A percentile compares a stretch with the other conserved stretches of the same genome.
Evolutionary conservation across 92 coral and sea anemone genomes (phyloP).

Genomic region (Blastomussa wellsi): DNA sequence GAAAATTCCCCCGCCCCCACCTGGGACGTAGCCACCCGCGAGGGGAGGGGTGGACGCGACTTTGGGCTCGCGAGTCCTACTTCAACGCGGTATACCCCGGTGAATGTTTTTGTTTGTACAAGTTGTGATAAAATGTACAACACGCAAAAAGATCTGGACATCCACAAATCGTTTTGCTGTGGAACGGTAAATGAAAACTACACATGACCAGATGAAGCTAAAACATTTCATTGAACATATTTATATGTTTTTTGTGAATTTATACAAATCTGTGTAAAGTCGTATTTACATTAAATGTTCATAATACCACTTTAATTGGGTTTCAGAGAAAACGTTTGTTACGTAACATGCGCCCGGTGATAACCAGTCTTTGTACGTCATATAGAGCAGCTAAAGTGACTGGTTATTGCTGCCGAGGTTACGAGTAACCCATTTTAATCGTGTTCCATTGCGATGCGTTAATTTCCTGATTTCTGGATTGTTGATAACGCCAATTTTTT

Average conservation of each 20-base stretch:
- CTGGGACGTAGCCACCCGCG: constrained; percentile 11
- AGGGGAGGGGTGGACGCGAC: constrained; percentile 26
- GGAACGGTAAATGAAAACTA: constrained; percentile 55
- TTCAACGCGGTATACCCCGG: constrained; percentile 72
- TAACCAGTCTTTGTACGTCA: no score
- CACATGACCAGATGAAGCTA: constrained; percentile 12
- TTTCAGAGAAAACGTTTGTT: no score
- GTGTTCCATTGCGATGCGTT: no score
- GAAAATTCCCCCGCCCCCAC: constrained; percentile 54
- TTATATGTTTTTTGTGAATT: background rate
- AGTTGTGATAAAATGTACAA: constrained; percentile 93
- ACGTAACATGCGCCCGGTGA: no score
- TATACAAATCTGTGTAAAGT: background rate
- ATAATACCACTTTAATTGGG: background rate
- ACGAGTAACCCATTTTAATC: no score
- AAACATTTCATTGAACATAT: background rate
- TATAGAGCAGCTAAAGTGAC: no score
- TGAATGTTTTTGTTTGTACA: constrained; percentile 76
- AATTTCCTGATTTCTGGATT: no score
- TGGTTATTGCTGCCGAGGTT: no score
- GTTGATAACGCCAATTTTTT: no score
- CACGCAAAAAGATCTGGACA: constrained; percentile 86
- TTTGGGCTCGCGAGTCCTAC: constrained; percentile 51
- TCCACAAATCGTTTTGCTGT: constrained; percentile 93
- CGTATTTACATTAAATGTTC: background rate